These are phyloP conservation scores for Ptilodon capucinus DNA, from an alignment of 2,888 invertebrate genomes.

Conservation along the genomic window DNA sequence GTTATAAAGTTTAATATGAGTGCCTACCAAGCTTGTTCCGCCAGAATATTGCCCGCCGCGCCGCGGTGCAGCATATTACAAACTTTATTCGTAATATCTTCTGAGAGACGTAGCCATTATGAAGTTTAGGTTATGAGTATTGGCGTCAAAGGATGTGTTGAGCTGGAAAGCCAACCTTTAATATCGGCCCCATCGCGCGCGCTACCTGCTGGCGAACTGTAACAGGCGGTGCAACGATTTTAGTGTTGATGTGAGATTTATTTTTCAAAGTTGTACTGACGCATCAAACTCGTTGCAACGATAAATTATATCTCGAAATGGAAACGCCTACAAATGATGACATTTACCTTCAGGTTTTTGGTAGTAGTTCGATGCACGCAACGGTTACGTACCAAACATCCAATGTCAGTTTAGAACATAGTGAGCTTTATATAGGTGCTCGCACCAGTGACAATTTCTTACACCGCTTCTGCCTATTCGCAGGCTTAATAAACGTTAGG, in stretches of 20 bases:
- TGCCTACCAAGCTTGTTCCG: slow-evolving; percentile 21
- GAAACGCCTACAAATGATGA: not conserved
- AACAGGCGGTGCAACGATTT: not conserved
- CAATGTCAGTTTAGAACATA: too few relatives aligned
- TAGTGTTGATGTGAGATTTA: too few relatives aligned
- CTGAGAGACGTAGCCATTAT: not conserved
- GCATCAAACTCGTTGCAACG: too few relatives aligned
- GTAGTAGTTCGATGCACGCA: slow-evolving; percentile 9
- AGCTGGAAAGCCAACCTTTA: not conserved
- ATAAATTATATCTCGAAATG: slow-evolving; percentile 17
- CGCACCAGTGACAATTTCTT: too few relatives aligned
- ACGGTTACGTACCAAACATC: too few relatives aligned
- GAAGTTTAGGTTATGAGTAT: not conserved
- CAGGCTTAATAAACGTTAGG: too few relatives aligned
- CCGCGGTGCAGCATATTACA: slow-evolving; percentile 14
- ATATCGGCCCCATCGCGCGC: not conserved
- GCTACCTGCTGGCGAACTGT: not conserved
- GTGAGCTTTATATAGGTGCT: too few relatives aligned
- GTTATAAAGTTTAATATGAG: slow-evolving; percentile 30
- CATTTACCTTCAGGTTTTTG: too few relatives aligned
- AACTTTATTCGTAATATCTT: slow-evolving; percentile 1
- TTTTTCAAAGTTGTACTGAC: too few relatives aligned
- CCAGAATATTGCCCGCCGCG: slow-evolving; percentile 18
- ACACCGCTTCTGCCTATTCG: too few relatives aligned
- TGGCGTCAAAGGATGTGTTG: not conserved